Base-by-base conservation (phyloP, 1,140 invertebrate genomes). In the Aethina tumida region DNA sequence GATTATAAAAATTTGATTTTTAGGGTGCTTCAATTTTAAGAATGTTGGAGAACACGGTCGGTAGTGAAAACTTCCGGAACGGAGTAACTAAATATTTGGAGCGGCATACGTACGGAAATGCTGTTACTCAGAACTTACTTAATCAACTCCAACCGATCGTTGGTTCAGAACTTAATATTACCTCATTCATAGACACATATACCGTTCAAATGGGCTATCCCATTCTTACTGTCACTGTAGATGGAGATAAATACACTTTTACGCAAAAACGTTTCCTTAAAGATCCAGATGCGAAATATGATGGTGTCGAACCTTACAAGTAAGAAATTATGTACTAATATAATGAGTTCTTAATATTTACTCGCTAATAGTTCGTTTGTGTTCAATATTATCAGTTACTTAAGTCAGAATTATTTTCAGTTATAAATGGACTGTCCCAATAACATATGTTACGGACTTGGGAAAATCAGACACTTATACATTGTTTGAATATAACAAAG, bases 141-240 rank as follows among this genome's bases (percentile, higher is more conserved):
- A 57, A 67, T 0, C 76, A 75, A 44, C 52, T 81, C 58, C 65
- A 83, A 67, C 48, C 64, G 43, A 34, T 57, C 35, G 44, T 63
- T 2, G 55, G 53, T 10, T 43, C 58, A 12, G 52, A 62, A 13
- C 53, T 73, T 8, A 68, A 78, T 44, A 60, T 83, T 4, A 75
- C 75, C 0, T 58, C 70, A 10, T 81, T 96, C 28, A 88, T 97
- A 84, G 77, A 91, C 47, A 92, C 88, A 0, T 97, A 90, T 87
- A 92, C 85, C 0, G 68, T 74, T 21, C 92, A 97, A 66, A 94
- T 87, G 81, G 92, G 92, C 5, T 88, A 81, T 47, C 92, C 93
- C 0, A 69, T 93, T 0, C 63, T 96, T 0, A 74, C 65, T 2
- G 75, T 87, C 2, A 63, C 44, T 1, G 64, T 60, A 31, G 52